These are phyloP conservation scores for Danio albolineatus DNA, from an alignment of 2,797 vertebrate genomes.

Conservation along the genomic window DNA sequence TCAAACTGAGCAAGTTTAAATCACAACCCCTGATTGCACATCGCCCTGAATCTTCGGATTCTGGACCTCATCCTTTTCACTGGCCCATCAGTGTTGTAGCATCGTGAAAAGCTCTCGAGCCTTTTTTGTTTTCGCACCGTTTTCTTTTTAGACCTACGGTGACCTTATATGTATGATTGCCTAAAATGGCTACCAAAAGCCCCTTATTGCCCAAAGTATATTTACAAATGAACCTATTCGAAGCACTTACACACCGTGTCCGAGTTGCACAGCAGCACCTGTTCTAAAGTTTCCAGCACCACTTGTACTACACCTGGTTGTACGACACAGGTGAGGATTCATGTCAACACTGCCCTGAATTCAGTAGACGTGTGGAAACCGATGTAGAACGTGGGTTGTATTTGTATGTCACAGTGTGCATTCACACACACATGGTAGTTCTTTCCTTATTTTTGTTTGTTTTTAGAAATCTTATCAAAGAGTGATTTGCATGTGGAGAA, in stretches of 20 bases:
- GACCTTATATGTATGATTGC: conserved; percentile 52
- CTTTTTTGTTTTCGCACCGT: conserved; percentile 44
- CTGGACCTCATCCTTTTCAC: conserved; percentile 60
- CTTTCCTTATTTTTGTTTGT: neutral
- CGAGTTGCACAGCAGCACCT: conserved; percentile 31
- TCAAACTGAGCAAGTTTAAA: conserved; percentile 54
- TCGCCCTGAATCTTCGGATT: conserved; percentile 57
- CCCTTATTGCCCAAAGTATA: conserved; percentile 53
- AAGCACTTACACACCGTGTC: conserved; percentile 34
- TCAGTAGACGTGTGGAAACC: conserved; percentile 21
- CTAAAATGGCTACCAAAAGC: conserved; percentile 55
- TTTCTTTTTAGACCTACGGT: conserved; percentile 34
- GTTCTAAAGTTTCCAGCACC: conserved; percentile 31
- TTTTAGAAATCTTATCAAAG: conserved; percentile 10
- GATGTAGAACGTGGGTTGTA: conserved; percentile 32
- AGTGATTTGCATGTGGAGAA: conserved; percentile 4
- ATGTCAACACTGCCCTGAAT: conserved; percentile 40
- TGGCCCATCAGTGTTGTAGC: conserved; percentile 63
- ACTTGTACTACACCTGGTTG: conserved; percentile 18
- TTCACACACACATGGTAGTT: conserved; percentile 21
- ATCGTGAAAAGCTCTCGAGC: conserved; percentile 59
- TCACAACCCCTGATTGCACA: conserved; percentile 59
- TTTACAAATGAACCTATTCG: conserved; percentile 25
- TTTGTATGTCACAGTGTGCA: conserved; percentile 48
- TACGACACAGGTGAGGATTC: conserved; percentile 27